Evolutionary conservation across 2,888 invertebrate species (phyloP).

Genomic region (Molanna angustata): DNA sequence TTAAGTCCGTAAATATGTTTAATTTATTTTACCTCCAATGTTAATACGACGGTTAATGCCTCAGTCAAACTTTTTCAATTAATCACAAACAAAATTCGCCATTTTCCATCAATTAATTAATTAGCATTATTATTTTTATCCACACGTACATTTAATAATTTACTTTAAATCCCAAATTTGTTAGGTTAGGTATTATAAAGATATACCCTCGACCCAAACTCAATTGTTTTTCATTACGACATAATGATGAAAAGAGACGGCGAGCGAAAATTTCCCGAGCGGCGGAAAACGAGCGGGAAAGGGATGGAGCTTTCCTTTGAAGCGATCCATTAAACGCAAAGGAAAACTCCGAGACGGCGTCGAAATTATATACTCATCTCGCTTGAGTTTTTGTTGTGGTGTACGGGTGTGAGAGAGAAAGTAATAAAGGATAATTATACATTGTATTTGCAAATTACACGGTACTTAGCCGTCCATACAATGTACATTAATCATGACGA

Average conservation of each 20-base stretch:
- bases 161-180: slow-evolving; percentile 27
- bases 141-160: slow-evolving; percentile 27
- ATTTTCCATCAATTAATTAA: slow-evolving; percentile 27
- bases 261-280: background rate
- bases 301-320: background rate
- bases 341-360: no score
- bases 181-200: no score
- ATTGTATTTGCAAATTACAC: slow-evolving; percentile 74
- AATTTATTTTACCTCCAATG: background rate
- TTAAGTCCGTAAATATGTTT: background rate
- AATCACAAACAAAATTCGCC: slow-evolving; percentile 17
- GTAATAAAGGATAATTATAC: slow-evolving; percentile 58
- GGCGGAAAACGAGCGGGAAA: background rate
- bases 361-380: slow-evolving; percentile 20
- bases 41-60: background rate
- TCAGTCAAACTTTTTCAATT: slow-evolving; percentile 10
- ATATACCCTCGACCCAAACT: slow-evolving; percentile 20
- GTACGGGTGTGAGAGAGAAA: slow-evolving; percentile 22
- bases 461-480: slow-evolving; percentile 71
- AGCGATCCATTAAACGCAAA: no score
- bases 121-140: slow-evolving; percentile 31
- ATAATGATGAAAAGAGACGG: slow-evolving; percentile 15
- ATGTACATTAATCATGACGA: slow-evolving; percentile 62
- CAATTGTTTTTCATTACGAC: slow-evolving; percentile 26
- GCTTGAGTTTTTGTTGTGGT: slow-evolving; percentile 16